phyloP scores from a whole-genome alignment of 2,888 invertebrate species.

The Melipona beecheii region DNA sequence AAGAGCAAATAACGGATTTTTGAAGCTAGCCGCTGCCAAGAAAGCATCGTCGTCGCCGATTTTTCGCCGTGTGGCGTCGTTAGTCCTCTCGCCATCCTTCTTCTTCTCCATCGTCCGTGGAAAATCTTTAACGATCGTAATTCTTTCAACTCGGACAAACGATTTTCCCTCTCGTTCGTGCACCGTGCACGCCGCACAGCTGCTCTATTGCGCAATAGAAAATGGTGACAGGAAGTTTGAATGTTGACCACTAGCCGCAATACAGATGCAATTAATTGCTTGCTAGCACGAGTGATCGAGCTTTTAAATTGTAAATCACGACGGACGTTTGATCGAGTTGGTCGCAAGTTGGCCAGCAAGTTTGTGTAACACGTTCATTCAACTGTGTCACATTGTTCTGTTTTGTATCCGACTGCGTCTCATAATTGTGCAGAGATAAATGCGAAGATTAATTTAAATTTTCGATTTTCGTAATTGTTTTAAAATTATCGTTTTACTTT shows the following conservation, averaged over 20 bases:
- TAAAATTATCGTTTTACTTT: no score
- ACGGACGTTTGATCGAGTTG: neutral
- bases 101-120: no score
- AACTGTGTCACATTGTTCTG: neutral
- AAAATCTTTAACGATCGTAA: slow-evolving; percentile 21
- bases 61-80: neutral
- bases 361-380: neutral
- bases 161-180: slow-evolving; percentile 47
- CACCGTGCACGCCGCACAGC: slow-evolving; percentile 11
- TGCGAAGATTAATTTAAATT: no score
- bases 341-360: no score
- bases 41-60: slow-evolving; percentile 18
- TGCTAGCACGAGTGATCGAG: slow-evolving; percentile 28
- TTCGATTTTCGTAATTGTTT: no score
- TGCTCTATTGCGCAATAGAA: slow-evolving; percentile 49
- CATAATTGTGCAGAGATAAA: neutral
- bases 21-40: slow-evolving; percentile 12
- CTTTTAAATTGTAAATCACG: neutral
- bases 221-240: slow-evolving; percentile 56
- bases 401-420: neutral
- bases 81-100: neutral
- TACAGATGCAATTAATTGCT: slow-evolving; percentile 46
- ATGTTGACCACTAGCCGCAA: slow-evolving; percentile 23
- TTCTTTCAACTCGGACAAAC: slow-evolving; percentile 3
- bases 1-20: slow-evolving; percentile 63